phyloP scores from a whole-genome alignment of 2,888 invertebrate species.

The Acanthosepion lycidas region DNA sequence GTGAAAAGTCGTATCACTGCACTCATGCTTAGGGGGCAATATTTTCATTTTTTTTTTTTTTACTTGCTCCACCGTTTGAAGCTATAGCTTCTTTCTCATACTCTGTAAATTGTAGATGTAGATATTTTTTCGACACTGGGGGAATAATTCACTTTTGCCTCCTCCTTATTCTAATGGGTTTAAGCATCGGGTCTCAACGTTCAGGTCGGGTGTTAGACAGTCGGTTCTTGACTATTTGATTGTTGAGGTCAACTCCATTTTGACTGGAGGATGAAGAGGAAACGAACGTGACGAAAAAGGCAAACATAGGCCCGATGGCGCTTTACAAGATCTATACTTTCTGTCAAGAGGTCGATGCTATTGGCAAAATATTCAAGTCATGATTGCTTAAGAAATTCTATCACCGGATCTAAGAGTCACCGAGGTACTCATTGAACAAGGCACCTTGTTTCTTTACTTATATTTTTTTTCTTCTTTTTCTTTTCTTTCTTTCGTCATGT shows the following conservation, averaged over 20 bases:
- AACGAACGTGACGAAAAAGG: neutral
- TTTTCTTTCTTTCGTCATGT: neutral
- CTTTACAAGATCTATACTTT: neutral
- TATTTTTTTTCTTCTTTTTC: neutral
- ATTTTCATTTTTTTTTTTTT: no score
- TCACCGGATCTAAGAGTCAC: neutral
- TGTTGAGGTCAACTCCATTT: neutral
- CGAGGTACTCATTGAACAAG: neutral
- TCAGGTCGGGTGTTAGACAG: neutral
- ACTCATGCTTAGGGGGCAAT: no score
- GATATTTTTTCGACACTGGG: no score
- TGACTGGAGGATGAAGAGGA: neutral
- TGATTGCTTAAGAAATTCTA: conserved; percentile 6
- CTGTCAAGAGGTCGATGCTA: neutral
- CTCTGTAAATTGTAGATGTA: no score
- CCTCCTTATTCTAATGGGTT: neutral
- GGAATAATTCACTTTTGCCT: no score
- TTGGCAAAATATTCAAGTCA: neutral
- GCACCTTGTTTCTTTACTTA: neutral
- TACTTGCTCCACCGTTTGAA: no score
- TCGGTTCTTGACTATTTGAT: neutral
- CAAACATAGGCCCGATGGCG: neutral
- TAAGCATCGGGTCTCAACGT: neutral
- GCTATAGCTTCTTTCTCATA: no score
- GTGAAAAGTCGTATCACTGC: no score